A percentile compares a stretch with the other conserved stretches of the same genome.
Conservation (phyloP, 1,140 invertebrate genomes). For the Drosophila lowei region DNA sequence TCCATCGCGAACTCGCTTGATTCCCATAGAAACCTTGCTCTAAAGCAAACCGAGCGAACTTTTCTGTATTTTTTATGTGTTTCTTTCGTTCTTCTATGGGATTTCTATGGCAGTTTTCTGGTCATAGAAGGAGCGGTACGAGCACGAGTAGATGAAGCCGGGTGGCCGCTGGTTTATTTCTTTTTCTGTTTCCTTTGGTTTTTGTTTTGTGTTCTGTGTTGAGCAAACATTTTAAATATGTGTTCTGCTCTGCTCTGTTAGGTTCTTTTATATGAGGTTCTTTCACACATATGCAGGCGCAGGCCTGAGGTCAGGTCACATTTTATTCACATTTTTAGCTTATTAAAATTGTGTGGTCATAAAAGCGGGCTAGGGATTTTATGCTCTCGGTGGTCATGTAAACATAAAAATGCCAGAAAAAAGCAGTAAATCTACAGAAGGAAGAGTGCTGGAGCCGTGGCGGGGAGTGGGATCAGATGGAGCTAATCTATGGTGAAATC, state of each 20-base stretch:
- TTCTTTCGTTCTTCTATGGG: conserved; percentile 1
- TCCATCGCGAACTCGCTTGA: conserved; percentile 7
- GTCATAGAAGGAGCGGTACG: too few relatives aligned
- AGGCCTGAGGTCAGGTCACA: conserved; percentile 10
- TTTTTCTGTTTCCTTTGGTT: conserved; percentile 1
- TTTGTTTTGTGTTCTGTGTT: conserved; percentile 14
- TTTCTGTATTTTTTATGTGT: conserved; percentile 7
- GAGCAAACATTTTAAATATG: conserved; percentile 45
- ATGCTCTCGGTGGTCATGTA: conserved; percentile 20
- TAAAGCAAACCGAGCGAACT: neutral
- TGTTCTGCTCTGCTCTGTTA: neutral
- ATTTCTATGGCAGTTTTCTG: neutral
- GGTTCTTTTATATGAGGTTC: conserved; percentile 22
- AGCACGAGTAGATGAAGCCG: too few relatives aligned
- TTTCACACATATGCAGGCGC: conserved; percentile 23
- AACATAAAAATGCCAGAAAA: conserved; percentile 27
- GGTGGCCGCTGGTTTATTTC: too few relatives aligned
- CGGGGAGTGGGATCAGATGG: too few relatives aligned
- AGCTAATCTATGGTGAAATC: too few relatives aligned
- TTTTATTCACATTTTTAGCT: conserved; percentile 56
- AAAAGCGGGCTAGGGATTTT: conserved; percentile 51
- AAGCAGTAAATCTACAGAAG: neutral
- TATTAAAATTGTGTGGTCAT: conserved; percentile 53
- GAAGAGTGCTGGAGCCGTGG: too few relatives aligned
- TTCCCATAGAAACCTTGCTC: conserved; percentile 3